Percentiles rank a stretch among this genome's conserved stretches.
phyloP scores from a whole-genome alignment of 2,888 invertebrate species.

The Cheilosia soror region DNA sequence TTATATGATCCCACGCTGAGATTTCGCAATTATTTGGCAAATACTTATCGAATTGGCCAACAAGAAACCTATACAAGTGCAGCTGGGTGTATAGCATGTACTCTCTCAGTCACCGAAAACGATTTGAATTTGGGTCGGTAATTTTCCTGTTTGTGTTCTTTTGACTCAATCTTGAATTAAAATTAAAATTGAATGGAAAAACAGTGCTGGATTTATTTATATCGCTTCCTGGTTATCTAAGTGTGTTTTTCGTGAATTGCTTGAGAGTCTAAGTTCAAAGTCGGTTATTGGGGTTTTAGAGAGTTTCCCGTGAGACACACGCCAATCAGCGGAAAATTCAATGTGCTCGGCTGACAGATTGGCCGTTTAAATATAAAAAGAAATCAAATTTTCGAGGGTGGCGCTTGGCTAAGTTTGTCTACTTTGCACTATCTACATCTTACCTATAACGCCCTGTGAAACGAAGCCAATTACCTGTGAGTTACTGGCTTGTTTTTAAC shows the following conservation, averaged over 20 bases:
- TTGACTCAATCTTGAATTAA: slow-evolving; percentile 38
- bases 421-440: no score
- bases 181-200: slow-evolving; percentile 43
- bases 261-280: not conserved
- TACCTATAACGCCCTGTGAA: no score
- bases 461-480: no score
- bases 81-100: not conserved
- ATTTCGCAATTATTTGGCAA: not conserved
- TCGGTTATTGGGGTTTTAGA: not conserved
- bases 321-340: no score
- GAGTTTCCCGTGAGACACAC: slow-evolving; percentile 5
- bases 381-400: no score
- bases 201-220: slow-evolving; percentile 5
- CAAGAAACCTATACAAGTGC: not conserved
- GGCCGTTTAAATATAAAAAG: no score
- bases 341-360: no score
- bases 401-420: no score
- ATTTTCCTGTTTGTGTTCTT: not conserved
- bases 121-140: not conserved
- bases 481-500: not conserved
- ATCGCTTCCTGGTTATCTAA: slow-evolving; percentile 16
- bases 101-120: not conserved
- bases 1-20: not conserved
- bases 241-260: no score
- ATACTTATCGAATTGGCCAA: not conserved